Percentiles rank a stretch among this genome's conserved stretches.
phyloP scores from a whole-genome alignment of 2,113 vertebrate species.

The Urocolius indicus region DNA sequence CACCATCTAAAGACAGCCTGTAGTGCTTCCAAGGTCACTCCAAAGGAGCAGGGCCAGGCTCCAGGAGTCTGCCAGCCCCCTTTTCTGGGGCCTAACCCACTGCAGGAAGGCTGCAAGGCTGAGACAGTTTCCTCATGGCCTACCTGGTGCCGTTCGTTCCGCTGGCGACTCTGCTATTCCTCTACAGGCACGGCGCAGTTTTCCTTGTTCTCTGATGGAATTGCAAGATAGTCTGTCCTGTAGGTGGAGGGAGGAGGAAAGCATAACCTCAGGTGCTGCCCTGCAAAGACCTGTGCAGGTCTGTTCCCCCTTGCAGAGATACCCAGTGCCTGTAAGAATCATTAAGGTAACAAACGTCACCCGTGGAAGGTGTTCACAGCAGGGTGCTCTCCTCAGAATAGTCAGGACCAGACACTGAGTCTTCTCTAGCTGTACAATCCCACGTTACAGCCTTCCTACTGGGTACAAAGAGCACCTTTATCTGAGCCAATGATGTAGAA shows the following conservation, averaged over 20 bases:
- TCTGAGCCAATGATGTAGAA: background rate
- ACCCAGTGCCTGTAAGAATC: background rate
- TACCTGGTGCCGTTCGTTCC: constrained; percentile 13
- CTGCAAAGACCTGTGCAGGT: background rate
- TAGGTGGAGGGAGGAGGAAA: constrained; percentile 50
- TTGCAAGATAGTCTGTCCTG: constrained; percentile 95
- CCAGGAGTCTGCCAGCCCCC: background rate
- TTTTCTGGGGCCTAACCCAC: background rate
- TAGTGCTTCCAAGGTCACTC: background rate
- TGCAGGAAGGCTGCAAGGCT: background rate
- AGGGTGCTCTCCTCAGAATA: background rate
- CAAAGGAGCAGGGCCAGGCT: background rate
- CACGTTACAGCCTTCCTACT: background rate
- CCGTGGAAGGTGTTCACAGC: background rate
- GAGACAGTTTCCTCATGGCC: background rate
- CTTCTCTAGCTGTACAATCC: background rate
- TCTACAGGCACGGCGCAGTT: constrained; percentile 86
- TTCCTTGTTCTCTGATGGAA: constrained; percentile 96
- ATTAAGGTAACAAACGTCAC: background rate
- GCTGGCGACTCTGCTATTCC: constrained; percentile 78
- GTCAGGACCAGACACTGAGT: background rate
- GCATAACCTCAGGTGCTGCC: background rate
- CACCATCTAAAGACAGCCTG: background rate
- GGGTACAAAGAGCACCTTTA: background rate
- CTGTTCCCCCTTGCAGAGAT: background rate